Base-by-base conservation (phyloP, 2,113 vertebrate species). In the Grammomys surdaster region DNA sequence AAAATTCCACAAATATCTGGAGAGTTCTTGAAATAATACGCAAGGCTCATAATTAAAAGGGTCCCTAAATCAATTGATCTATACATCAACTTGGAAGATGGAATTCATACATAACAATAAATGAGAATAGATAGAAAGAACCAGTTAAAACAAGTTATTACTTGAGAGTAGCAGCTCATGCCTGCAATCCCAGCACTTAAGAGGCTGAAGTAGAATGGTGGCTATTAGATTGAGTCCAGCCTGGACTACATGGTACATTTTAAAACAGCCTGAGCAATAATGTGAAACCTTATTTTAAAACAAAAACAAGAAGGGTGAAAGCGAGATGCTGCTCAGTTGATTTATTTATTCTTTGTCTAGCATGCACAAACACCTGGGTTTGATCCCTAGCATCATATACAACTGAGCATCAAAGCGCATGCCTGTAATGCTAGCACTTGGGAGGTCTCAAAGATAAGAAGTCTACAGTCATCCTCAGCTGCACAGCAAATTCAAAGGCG, bases 111-210 rank as follows among this genome's bases (percentile, higher is more conserved):
- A 76, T 31, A 89, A 70, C 46, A 89, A 75, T 46, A 28, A 91
- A 19, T 76, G 60, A 94, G 70, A 92, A 90, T 48, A 95, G 51
- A 77, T 78, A 94, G 95, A 91, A 9, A 78, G 4, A 80, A 80
- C 77, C 33, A 58, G 65, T 94, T 73, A 75, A 93, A 84, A 28
- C 67, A 69, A 95, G 85, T 33, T 89, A 89, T 3, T 22, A 65
- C 8, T 60, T 43, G n/a, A 26, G 40, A 28, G 40, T 65, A 4
- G n/a, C 56, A 31, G 24, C 26, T 60, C 24, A 17, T 43, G 8
- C 81, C 26, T 84, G 36, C 28, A 63, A 40, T 63, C 20, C n/a
- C 9, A 84, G n/a, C 22, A 84, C 24, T 84, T 43, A 40, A n/a
- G n/a, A 84, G 81, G 81, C 24, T 40, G 14, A 19, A 28, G n/a